Conservation (phyloP, 2,113 vertebrate genomes). For the Dendropsophus ebraccatus region DNA sequence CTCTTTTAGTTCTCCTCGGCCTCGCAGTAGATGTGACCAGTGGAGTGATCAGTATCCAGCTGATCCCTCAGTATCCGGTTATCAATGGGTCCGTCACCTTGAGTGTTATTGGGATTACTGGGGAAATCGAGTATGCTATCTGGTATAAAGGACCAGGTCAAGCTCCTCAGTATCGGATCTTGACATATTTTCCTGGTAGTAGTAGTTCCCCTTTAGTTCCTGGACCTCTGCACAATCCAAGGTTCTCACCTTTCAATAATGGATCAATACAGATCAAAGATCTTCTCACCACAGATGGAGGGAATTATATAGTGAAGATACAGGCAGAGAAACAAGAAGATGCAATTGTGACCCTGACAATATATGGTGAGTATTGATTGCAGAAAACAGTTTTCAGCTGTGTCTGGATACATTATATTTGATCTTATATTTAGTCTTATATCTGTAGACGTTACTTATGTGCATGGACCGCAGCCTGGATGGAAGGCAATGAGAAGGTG, state of each 20-base stretch:
- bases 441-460: no score
- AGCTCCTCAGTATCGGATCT: background rate
- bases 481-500: no score
- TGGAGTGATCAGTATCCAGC: background rate
- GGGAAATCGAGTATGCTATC: background rate
- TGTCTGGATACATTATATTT: no score
- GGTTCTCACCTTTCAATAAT: background rate
- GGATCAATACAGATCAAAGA: constrained; percentile 22
- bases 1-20: constrained; percentile 25
- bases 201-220: background rate
- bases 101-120: constrained; percentile 1
- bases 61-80: constrained; percentile 10
- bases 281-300: background rate
- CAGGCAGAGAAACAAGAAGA: background rate
- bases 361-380: background rate
- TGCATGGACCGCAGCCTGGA: no score
- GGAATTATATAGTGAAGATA: constrained; percentile 21
- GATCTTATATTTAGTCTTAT: no score
- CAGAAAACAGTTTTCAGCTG: background rate
- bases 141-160: constrained; percentile 32
- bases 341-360: background rate
- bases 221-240: background rate
- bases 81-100: background rate
- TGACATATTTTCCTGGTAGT: constrained; percentile 4
- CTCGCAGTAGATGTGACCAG: background rate